Base-by-base conservation (phyloP, 2,113 vertebrate species). In the Manacus vitellinus region DNA sequence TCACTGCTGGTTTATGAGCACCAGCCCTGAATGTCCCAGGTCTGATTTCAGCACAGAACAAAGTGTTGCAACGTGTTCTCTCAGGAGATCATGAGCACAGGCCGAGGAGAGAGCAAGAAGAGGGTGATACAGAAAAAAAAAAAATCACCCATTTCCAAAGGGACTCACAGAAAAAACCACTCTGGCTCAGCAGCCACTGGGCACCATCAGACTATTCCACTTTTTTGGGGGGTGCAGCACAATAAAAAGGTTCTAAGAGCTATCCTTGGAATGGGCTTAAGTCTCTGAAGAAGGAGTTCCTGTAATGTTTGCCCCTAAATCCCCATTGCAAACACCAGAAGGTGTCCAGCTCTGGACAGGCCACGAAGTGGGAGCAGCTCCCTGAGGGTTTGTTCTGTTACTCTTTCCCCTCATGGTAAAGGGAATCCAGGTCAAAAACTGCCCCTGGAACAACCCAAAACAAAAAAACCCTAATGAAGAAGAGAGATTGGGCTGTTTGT, bases 401-500 rank as follows among this genome's bases (percentile, higher is more conserved):
- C 66, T 59, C 43, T 18, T 41, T 31, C 24, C 70, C 80, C 8
- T 72, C 5, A 6, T 6, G 12, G 0, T n/a, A 67, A 55, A 79
- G 41, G 56, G 23, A 87, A 79, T 13, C 37, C 71, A 33, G 49
- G 78, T 67, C 89, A 83, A 52, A 58, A 47, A 62, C 89, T 76
- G 55, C 43, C 65, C 4, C 47, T 63, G 47, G 12, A 58, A 46
- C 7, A 49, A 70, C 80, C 91, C 22, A 52, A 70, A 76, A 84
- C 35, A 30, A 41, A 30, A 41, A 75, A 80, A 72, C 30, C 77
- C 74, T 58, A 27, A 24, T 0, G 4, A 61, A 70, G n/a, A 41
- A 39, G 66, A 52, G 65, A 77, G 82, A 62, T 8, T 30, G 74
- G 55, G 88, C 75, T 94, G 55, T 91, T 87, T 91, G 89, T 58